Evolutionary conservation across 2,797 vertebrate species (phyloP).

Genomic region (Enteromius viviparus): DNA sequence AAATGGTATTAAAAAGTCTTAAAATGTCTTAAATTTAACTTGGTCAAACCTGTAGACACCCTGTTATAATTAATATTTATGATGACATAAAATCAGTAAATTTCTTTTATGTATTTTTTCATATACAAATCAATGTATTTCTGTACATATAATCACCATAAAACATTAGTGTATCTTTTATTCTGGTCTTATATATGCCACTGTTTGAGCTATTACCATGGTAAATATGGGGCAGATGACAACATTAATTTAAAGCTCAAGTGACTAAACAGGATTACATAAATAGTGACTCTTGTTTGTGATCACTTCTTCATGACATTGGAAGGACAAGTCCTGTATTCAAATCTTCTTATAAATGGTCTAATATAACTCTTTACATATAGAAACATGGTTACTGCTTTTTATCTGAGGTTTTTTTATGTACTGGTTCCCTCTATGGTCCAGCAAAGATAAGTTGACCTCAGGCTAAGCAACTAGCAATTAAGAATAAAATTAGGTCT

Average conservation of each 20-base stretch:
- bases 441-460: slow-evolving; percentile 19
- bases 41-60: no score
- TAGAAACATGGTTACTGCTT: background rate
- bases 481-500: slow-evolving; percentile 46
- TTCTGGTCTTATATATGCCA: no score
- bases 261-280: background rate
- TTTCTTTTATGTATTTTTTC: no score
- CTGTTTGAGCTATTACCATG: no score
- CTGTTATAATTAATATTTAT: no score
- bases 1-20: no score
- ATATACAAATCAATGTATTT: no score
- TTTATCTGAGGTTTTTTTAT: background rate
- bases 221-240: no score
- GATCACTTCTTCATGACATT: background rate
- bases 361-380: background rate
- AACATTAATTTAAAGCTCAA: background rate
- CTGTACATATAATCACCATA: no score
- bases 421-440: background rate
- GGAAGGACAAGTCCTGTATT: background rate
- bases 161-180: no score
- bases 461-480: slow-evolving; percentile 1
- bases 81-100: no score
- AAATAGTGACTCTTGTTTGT: background rate
- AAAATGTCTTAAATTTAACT: no score
- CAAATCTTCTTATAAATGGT: background rate